Conservation (phyloP, 2,797 vertebrate species). For the Centropyge bicolor region DNA sequence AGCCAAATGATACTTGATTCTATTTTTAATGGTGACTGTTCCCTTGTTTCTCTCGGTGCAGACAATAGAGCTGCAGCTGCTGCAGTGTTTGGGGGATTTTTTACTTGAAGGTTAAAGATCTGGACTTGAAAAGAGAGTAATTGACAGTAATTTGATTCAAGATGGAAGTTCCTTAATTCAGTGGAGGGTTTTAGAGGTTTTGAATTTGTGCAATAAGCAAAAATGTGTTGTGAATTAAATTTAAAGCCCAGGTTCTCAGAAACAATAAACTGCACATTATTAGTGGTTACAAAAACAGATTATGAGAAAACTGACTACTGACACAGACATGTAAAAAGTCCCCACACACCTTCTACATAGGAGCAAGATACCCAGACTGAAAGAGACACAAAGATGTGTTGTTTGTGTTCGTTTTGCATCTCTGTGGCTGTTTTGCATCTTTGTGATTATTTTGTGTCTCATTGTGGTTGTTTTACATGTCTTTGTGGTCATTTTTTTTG, state of each 20-base stretch:
- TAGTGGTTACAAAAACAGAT: not conserved
- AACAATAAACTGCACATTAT: too few species aligned
- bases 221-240: not conserved
- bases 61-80: conserved; percentile 43
- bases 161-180: not conserved
- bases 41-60: conserved; percentile 11
- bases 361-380: not conserved
- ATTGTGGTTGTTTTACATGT: not conserved
- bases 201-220: not conserved
- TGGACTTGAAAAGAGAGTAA: conserved; percentile 6
- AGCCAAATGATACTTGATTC: conserved; percentile 50
- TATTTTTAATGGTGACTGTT: conserved; percentile 60
- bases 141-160: not conserved
- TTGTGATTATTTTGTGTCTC: not conserved
- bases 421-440: not conserved
- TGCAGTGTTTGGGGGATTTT: conserved; percentile 22
- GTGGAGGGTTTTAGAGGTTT: not conserved
- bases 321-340: not conserved
- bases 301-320: not conserved
- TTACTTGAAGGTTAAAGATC: conserved; percentile 11
- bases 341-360: too few species aligned
- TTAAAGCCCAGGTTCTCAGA: not conserved
- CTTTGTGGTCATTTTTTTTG: not conserved
- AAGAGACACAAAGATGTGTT: not conserved
- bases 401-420: not conserved